These are phyloP conservation scores for Harpalus rufipes DNA, from an alignment of 2,888 invertebrate species.

Conservation along the genomic window DNA sequence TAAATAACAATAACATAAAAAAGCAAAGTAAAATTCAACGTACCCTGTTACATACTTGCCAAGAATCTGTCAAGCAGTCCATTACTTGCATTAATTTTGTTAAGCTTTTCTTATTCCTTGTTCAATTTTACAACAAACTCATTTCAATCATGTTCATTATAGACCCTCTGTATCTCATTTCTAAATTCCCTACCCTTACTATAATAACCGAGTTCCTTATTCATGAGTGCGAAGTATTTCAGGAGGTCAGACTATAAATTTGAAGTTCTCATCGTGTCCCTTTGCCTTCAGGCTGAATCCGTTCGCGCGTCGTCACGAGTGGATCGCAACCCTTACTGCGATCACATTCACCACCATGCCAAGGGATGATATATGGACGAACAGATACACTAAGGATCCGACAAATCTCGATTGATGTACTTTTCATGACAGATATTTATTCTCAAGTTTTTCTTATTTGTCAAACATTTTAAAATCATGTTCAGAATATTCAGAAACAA, in stretches of 20 bases:
- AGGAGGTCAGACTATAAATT: constrained; percentile 53
- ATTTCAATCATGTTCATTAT: background rate
- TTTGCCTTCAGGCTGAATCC: constrained; percentile 33
- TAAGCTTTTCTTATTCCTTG: too few species aligned
- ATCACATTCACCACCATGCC: background rate
- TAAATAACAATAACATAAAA: too few species aligned
- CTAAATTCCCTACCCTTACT: constrained; percentile 13
- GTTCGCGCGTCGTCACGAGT: background rate
- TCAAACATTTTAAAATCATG: background rate
- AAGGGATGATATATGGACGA: background rate
- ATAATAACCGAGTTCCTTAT: constrained; percentile 57
- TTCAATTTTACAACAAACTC: too few species aligned
- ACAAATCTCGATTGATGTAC: background rate
- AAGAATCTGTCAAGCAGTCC: too few species aligned
- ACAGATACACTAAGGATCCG: background rate
- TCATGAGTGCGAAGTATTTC: constrained; percentile 58
- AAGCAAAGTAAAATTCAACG: too few species aligned
- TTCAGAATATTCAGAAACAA: too few species aligned
- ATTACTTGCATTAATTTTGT: too few species aligned
- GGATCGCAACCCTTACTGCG: background rate
- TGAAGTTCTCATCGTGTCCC: constrained; percentile 40
- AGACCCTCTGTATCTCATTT: constrained; percentile 8
- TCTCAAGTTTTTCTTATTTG: background rate
- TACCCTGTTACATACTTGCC: too few species aligned
- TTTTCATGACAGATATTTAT: background rate